Evolutionary conservation across 1,140 invertebrate genomes (phyloP), one percentile per base, ranked within the genome.

Genomic region (Hyposmocoma kahamanoa): DNA sequence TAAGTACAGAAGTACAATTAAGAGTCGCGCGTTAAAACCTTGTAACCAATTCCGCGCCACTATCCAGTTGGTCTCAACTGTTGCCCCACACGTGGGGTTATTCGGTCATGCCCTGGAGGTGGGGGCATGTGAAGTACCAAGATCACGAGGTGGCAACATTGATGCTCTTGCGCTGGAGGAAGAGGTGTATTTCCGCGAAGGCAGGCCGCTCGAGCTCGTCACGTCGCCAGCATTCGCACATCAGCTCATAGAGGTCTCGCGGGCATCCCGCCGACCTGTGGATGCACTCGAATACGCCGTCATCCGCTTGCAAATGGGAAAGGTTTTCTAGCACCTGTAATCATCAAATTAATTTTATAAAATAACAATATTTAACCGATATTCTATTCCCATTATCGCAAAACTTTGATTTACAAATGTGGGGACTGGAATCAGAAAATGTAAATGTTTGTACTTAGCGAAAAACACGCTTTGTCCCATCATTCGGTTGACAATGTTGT

Each of bases 201-300:
- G 92, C 91, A 0, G 96, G 96, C 39, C 96, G 83, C 24, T 93
- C 92, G 22, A 87, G 81, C 38, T 94, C 93, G 57, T 94, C 91
- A 8, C 93, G 85, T 48, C 94, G 90, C 96, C 96, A 98, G 76
- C 96, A 97, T 67, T 96, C 95, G 22, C 90, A 84, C 94, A 97
- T 97, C 30, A 97, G 84, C 67, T 96, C 95, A 85, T 95, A 96
- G 34, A 97, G 89, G 75, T 96, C 95, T 62, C 94, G 91, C 2
- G 95, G 94, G 49, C 93, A 94, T 47, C 90, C 88, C 3, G 89
- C 86, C 6, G 93, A 90, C 22, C 91, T 89, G 10, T 90, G 88
- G 50, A 96, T 87, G 59, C 88, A 89, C 56, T 90, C 88, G 78
- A 91, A 93, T 44, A 87, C 61, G 13, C 88, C 88, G 66, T 91